These are phyloP conservation scores for Drosophila histrio DNA, from an alignment of 2,888 invertebrate genomes.

Conservation along the genomic window DNA sequence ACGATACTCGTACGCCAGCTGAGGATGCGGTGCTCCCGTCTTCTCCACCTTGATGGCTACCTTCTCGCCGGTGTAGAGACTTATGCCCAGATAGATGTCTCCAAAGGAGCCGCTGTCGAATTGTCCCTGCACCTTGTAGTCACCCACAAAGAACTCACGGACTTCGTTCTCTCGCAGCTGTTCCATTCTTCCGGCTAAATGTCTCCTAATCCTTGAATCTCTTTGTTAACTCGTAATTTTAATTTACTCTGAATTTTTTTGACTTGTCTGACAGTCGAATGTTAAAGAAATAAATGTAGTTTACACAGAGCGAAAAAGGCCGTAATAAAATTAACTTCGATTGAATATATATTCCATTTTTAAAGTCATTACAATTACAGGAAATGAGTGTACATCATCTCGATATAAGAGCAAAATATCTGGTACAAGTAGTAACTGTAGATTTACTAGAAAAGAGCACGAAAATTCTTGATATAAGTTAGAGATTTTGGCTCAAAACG, in stretches of 20 bases:
- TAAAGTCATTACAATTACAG: too few relatives aligned
- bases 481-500: too few relatives aligned
- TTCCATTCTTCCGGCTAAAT: slow-evolving; percentile 9
- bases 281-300: too few relatives aligned
- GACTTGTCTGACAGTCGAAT: background rate
- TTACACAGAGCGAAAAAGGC: too few relatives aligned
- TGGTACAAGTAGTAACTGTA: too few relatives aligned
- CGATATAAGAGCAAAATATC: too few relatives aligned
- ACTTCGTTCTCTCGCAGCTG: background rate
- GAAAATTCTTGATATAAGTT: too few relatives aligned
- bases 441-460: too few relatives aligned
- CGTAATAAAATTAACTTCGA: too few relatives aligned
- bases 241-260: background rate
- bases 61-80: slow-evolving; percentile 95
- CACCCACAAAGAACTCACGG: slow-evolving; percentile 94
- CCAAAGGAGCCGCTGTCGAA: slow-evolving; percentile 99
- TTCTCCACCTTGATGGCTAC: slow-evolving; percentile 99
- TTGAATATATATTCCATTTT: too few relatives aligned
- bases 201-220: background rate
- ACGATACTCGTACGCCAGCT: slow-evolving; percentile 98
- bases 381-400: too few relatives aligned
- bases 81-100: slow-evolving; percentile 98
- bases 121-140: slow-evolving; percentile 97
- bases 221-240: background rate
- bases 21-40: slow-evolving; percentile 97